Conservation (phyloP, 2,888 invertebrate genomes). For the Alcis repandata region DNA sequence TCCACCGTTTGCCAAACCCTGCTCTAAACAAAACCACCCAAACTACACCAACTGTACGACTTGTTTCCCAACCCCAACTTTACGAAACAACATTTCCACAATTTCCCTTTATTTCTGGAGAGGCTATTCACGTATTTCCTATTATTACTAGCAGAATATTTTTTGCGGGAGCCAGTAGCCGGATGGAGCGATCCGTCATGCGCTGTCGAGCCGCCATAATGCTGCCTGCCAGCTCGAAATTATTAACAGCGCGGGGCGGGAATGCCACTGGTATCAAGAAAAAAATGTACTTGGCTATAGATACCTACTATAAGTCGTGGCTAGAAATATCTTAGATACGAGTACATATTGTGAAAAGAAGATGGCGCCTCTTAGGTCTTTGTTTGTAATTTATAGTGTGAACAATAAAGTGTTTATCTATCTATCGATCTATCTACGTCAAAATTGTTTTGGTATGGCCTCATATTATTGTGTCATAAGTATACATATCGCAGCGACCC, state of each 20-base stretch:
- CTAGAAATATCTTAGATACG: neutral
- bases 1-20: no score
- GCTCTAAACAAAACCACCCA: no score
- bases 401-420: no score
- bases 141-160: constrained; percentile 49
- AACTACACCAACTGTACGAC: no score
- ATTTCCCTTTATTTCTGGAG: constrained; percentile 34
- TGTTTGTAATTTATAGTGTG: no score
- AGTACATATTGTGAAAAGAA: no score
- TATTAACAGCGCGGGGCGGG: constrained; percentile 8
- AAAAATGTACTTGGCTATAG: neutral
- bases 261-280: constrained; percentile 1
- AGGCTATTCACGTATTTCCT: constrained; percentile 43
- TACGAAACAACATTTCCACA: neutral
- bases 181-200: constrained; percentile 67
- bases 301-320: neutral
- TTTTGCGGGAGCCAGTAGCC: constrained; percentile 52
- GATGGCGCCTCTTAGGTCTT: no score
- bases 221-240: constrained; percentile 46
- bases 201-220: constrained; percentile 68
- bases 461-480: no score
- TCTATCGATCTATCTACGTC: no score
- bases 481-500: no score
- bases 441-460: no score
- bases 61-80: neutral